These are phyloP conservation scores for Pseudococcus viburni DNA, from an alignment of 2,888 invertebrate genomes.

Conservation along the genomic window DNA sequence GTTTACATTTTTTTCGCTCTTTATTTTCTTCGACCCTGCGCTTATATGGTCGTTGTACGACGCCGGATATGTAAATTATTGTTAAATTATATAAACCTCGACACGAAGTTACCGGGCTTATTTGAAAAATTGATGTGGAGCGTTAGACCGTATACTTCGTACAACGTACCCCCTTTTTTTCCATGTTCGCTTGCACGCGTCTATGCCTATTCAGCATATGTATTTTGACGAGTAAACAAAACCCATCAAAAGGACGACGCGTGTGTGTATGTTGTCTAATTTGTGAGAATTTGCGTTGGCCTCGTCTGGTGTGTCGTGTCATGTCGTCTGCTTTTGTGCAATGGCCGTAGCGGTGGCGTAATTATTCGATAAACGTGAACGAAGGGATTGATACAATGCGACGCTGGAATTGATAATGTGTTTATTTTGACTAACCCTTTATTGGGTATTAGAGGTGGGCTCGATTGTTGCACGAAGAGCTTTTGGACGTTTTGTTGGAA, in stretches of 20 bases:
- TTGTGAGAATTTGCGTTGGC: slow-evolving; percentile 6
- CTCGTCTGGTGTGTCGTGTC: not conserved
- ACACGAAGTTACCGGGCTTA: slow-evolving; percentile 15
- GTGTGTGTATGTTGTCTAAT: slow-evolving; percentile 19
- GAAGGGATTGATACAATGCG: not conserved
- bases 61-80: slow-evolving; percentile 36
- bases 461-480: not conserved
- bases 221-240: slow-evolving; percentile 47
- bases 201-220: slow-evolving; percentile 27
- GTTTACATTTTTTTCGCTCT: slow-evolving; percentile 12
- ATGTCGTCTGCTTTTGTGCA: not conserved
- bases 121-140: slow-evolving; percentile 32
- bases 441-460: not conserved
- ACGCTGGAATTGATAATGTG: not conserved
- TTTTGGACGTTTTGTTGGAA: not conserved
- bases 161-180: not conserved
- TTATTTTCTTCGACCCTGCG: not conserved
- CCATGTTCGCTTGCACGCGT: not conserved
- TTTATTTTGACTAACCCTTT: slow-evolving; percentile 35
- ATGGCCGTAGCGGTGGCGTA: not conserved
- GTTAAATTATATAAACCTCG: slow-evolving; percentile 40
- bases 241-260: slow-evolving; percentile 32
- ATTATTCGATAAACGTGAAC: not conserved
- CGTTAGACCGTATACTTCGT: not conserved
- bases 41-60: not conserved